phyloP scores from a whole-genome alignment of 2,797 vertebrate species.

The Chaunax sp. region DNA sequence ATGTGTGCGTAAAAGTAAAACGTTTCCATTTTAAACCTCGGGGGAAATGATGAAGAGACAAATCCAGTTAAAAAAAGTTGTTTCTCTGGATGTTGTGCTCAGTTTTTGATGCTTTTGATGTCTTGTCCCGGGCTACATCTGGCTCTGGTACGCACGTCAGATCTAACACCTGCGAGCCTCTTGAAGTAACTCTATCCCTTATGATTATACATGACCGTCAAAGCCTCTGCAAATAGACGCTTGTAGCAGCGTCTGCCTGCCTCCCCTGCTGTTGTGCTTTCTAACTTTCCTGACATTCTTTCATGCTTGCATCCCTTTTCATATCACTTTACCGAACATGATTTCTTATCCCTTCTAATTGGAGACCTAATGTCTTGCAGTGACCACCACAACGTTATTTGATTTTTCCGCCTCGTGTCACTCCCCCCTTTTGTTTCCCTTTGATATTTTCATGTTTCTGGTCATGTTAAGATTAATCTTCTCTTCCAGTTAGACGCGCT shows the following conservation, averaged over 20 bases:
- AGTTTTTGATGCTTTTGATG: constrained; percentile 47
- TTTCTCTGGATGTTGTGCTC: constrained; percentile 30
- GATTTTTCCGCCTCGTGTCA: constrained; percentile 62
- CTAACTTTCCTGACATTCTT: constrained; percentile 67
- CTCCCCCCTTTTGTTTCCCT: constrained; percentile 42
- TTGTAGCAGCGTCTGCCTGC: constrained; percentile 67
- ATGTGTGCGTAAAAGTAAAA: constrained; percentile 68
- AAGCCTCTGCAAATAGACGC: constrained; percentile 77
- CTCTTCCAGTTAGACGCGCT: constrained; percentile 55
- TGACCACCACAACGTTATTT: constrained; percentile 67
- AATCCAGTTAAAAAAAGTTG: constrained; percentile 7
- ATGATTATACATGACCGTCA: constrained; percentile 80
- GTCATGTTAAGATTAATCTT: constrained; percentile 70
- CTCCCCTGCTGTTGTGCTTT: constrained; percentile 49
- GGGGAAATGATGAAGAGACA: constrained; percentile 12
- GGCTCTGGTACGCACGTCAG: constrained; percentile 75
- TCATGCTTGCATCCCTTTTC: constrained; percentile 59
- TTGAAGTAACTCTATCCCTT: constrained; percentile 80
- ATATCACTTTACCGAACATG: constrained; percentile 57
- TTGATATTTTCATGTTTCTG: constrained; percentile 71
- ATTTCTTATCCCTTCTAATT: constrained; percentile 79
- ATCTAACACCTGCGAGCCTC: constrained; percentile 83
- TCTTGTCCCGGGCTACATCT: constrained; percentile 68
- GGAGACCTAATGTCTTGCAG: constrained; percentile 74
- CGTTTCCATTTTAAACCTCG: constrained; percentile 14